Conservation (phyloP, 2,113 vertebrate species). For the Paracanthobrama guichenoti region DNA sequence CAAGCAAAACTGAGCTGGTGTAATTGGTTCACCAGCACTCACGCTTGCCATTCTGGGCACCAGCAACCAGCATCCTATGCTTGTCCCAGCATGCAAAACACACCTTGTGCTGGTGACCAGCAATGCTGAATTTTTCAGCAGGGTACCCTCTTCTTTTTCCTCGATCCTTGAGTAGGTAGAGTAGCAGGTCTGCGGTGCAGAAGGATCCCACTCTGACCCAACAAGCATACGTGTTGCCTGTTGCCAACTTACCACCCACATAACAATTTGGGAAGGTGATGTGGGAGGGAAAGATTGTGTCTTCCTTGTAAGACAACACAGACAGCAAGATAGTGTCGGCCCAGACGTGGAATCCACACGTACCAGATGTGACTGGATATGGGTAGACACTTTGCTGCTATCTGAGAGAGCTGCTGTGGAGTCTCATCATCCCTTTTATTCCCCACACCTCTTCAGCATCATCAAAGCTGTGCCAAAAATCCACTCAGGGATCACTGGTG, state of each 20-base stretch:
- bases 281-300: not conserved
- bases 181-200: not conserved
- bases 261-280: not conserved
- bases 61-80: too few relatives aligned
- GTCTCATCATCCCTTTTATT: not conserved
- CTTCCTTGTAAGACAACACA: not conserved
- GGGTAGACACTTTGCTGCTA: too few relatives aligned
- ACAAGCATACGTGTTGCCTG: not conserved
- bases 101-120: too few relatives aligned
- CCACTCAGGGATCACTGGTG: not conserved
- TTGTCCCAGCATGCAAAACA: too few relatives aligned
- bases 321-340: too few relatives aligned
- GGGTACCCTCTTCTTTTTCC: not conserved
- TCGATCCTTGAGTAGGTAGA: not conserved
- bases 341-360: too few relatives aligned
- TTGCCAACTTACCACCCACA: not conserved
- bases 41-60: too few relatives aligned
- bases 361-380: too few relatives aligned
- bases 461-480: not conserved
- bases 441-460: not conserved
- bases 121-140: too few relatives aligned
- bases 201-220: not conserved
- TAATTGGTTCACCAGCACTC: too few relatives aligned
- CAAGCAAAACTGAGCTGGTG: too few relatives aligned
- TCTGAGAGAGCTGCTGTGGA: not conserved